Base-by-base conservation (phyloP, 2,797 vertebrate genomes). In the Micropoecilia bifurca region DNA sequence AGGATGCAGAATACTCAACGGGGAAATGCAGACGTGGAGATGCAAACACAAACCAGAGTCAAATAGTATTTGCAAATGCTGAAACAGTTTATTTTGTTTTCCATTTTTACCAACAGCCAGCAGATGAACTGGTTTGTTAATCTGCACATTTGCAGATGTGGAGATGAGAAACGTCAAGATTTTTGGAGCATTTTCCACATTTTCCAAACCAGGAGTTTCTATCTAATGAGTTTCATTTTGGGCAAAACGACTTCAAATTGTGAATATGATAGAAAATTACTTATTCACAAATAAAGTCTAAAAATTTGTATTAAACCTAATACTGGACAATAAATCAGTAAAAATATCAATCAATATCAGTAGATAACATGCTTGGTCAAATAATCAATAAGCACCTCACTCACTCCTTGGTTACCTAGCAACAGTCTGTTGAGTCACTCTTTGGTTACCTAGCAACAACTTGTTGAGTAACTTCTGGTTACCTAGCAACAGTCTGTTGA, bases 11-110 rank as follows among this genome's bases (percentile, higher is more conserved):
- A 75, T 80, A 78, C 87, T 79, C 33, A 50, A 83, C 80, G 89
- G 50, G 85, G 85, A 90, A 90, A 91, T 89, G 88, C 83, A 89
- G 47, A 83, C 73, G 80, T 71, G 74, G 77, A 86, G 63, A 80
- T 50, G 53, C 25, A 55, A 75, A 88, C 55, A 73, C 16, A 66
- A 75, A 89, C 83, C 59, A 28, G 87, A 90, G 90, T 87, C 89
- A 88, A 71, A 87, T 80, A 87, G 87, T 80, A 83, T 82, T 85
- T 81, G 39, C 61, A 43, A 83, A 83, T 50, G 55, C 12, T 25
- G 22, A 14, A 1, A 36, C 3, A 3, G 36, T 78, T 63, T 45
- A 4, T 69, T 76, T 79, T 47, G 69, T 22, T 9, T 61, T 39
- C 5, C 16, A 9, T 79, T 68, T 63, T 30, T 48, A 73, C 3